These are phyloP conservation scores for Tenebrosternarchus preto DNA, from an alignment of 2,113 vertebrate genomes.

Conservation along the genomic window DNA sequence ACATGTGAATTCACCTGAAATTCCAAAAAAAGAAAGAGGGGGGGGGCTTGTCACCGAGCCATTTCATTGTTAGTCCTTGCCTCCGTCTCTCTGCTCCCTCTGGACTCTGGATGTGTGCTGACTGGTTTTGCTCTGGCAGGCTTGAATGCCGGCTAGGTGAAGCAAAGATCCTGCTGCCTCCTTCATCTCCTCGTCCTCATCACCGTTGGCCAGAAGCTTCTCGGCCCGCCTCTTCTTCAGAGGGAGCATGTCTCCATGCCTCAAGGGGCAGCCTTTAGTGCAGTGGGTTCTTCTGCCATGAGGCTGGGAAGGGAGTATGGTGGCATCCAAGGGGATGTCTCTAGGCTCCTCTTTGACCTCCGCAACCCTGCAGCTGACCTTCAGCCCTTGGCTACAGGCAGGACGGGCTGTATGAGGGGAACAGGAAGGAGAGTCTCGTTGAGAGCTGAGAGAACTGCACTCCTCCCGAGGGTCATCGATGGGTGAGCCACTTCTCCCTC, in stretches of 20 bases:
- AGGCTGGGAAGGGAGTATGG: slow-evolving; percentile 81
- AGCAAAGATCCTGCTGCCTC: slow-evolving; percentile 86
- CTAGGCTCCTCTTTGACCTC: slow-evolving; percentile 83
- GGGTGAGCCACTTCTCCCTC: slow-evolving; percentile 84
- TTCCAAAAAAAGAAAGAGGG: slow-evolving; percentile 81
- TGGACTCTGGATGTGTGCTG: slow-evolving; percentile 87
- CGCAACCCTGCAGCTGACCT: slow-evolving; percentile 80
- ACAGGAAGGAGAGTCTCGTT: slow-evolving; percentile 80
- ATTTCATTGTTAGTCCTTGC: slow-evolving; percentile 77
- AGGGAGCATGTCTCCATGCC: slow-evolving; percentile 90
- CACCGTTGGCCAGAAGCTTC: slow-evolving; percentile 59
- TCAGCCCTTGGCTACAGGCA: slow-evolving; percentile 77
- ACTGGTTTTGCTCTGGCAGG: slow-evolving; percentile 89
- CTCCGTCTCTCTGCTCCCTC: slow-evolving; percentile 82
- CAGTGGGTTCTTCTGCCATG: slow-evolving; percentile 85
- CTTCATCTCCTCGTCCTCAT: slow-evolving; percentile 88
- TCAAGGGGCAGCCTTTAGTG: slow-evolving; percentile 84
- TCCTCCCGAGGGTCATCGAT: slow-evolving; percentile 94
- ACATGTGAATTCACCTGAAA: slow-evolving; percentile 94
- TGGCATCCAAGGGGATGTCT: slow-evolving; percentile 86
- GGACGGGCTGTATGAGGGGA: slow-evolving; percentile 61
- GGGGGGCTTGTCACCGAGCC: slow-evolving; percentile 76
- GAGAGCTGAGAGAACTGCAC: slow-evolving; percentile 94
- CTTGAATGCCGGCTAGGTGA: slow-evolving; percentile 84
- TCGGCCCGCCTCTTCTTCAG: slow-evolving; percentile 95